Evolutionary conservation across 2,797 vertebrate genomes (phyloP), one percentile per base, ranked within the genome.

Genomic region (Siniperca obscura): DNA sequence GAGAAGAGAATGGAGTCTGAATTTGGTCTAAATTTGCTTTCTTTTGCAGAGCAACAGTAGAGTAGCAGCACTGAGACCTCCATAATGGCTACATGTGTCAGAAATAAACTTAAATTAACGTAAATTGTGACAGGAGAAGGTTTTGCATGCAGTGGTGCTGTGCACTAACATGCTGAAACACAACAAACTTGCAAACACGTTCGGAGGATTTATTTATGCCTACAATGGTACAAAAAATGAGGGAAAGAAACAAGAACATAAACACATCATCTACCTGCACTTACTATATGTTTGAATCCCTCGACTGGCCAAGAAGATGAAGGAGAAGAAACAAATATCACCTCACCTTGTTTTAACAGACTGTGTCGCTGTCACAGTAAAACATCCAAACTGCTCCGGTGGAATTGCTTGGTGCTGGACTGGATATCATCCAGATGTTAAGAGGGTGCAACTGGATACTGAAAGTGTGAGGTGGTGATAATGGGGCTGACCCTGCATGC

Each of bases 11-110:
- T 34, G 34, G 56, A 70, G 60, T 44, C 22, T 46, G 2, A 57
- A 65, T 76, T 44, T 21, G 53, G 34, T 38, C 5, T 46, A 38
- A 36, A 78, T 42, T 3, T 38, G 36, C 22, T 30, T 19, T 42
- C n/a, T 34, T 52, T 27, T 22, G 66, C 30, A 57, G 52, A 64
- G 61, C 53, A 65, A 21, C 19, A 21, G 50, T 11, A 17, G n/a
- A n/a, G 7, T 14, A 19, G 11, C 19, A 17, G 17, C 80, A 44
- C 1, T 57, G 30, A 74, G 21, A 50, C 17, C 42, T 42, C n/a
- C 19, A 21, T 70, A 56, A 73, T 56, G 27, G 40, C 25, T 14
- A 3, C 30, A 74, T 27, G 14, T 64, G 70, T 69, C 62, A 69
- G 34, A 53, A 42, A 59, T 53, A 70, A 42, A 46, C 25, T 13